phyloP scores from a whole-genome alignment of 2,888 invertebrate species.

The Yponomeuta sedellus region DNA sequence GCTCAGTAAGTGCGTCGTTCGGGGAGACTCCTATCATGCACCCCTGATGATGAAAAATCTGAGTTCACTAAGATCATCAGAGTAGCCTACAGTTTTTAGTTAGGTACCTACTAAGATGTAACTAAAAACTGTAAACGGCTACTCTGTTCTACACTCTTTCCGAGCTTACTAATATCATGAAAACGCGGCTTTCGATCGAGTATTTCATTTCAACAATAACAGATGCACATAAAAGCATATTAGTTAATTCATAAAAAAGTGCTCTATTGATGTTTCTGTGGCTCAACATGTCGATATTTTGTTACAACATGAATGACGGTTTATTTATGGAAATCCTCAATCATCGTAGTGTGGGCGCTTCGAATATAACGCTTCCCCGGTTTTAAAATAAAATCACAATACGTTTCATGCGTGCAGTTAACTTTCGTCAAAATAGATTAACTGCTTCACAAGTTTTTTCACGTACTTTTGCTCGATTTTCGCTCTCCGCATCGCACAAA shows the following conservation, averaged over 20 bases:
- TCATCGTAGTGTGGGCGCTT: neutral
- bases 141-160: no score
- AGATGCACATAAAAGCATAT: neutral
- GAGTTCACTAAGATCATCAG: no score
- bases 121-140: no score
- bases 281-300: neutral
- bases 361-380: neutral
- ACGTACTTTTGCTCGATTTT: neutral
- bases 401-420: neutral
- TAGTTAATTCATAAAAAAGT: neutral
- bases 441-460: neutral
- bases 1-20: no score
- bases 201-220: neutral
- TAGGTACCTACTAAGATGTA: no score
- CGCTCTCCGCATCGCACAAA: neutral
- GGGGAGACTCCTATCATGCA: no score
- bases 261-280: neutral
- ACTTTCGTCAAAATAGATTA: neutral
- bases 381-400: neutral
- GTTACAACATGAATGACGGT: neutral
- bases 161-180: no score
- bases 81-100: no score
- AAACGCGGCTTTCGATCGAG: no score
- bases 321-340: constrained; percentile 9
- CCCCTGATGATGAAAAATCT: no score